A percentile compares a stretch with the other conserved stretches of the same genome.
phyloP scores from a whole-genome alignment of 2,797 vertebrate species.

The Acanthurus tractus region DNA sequence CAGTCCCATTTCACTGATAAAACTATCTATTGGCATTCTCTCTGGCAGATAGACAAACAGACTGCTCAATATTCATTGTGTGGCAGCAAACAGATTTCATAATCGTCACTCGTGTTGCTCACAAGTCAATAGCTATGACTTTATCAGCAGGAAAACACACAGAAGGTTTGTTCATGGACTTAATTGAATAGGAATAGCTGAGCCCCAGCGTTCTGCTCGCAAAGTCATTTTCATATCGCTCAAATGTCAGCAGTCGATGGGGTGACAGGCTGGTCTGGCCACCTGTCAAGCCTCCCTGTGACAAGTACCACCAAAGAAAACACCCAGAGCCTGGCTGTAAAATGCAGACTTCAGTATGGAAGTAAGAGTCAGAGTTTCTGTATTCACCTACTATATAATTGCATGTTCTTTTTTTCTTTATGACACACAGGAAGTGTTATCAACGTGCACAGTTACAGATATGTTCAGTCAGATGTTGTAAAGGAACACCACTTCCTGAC shows the following conservation, averaged over 20 bases:
- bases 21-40: constrained; percentile 69
- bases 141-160: constrained; percentile 83
- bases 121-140: constrained; percentile 81
- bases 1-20: constrained; percentile 66
- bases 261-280: constrained; percentile 72
- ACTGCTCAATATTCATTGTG: constrained; percentile 73
- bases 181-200: constrained; percentile 81
- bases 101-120: constrained; percentile 71
- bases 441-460: constrained; percentile 8
- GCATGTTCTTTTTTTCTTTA: background rate
- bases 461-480: constrained; percentile 16
- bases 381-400: constrained; percentile 26
- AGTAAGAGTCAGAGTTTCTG: constrained; percentile 21
- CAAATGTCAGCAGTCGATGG: constrained; percentile 74
- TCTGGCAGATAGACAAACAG: constrained; percentile 73
- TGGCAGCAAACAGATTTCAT: constrained; percentile 73
- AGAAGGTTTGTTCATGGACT: constrained; percentile 75
- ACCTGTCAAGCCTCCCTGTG: constrained; percentile 69
- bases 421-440: background rate
- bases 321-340: constrained; percentile 20
- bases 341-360: constrained; percentile 26
- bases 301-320: constrained; percentile 56
- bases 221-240: constrained; percentile 81
- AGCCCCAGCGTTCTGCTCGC: constrained; percentile 60
- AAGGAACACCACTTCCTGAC: constrained; percentile 13